Base-by-base conservation (phyloP, 92 coral and sea anemone species). In the Palythoa grandis region DNA sequence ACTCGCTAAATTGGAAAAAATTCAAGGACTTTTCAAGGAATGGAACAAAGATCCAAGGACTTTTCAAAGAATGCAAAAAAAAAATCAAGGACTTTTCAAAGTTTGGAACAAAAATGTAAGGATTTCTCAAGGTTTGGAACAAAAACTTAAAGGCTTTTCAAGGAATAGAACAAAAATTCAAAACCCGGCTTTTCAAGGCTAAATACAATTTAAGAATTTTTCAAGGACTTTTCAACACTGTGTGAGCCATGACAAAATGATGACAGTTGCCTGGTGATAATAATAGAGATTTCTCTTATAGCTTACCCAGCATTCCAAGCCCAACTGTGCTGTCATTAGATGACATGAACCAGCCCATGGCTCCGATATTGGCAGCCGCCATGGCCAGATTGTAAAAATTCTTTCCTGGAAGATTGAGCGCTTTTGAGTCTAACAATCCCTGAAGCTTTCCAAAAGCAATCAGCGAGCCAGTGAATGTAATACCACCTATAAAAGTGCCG, bases 371-470 rank as follows among this genome's bases (percentile, higher is more conserved):
- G 29, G 98, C 98, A 73, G 95, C 69, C 1, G 98, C 97, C 99
- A 96, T 95, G 11, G 88, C 96, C 15, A 91, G 76, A 86, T 96
- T 96, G n/a, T 95, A 90, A 83, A 89, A 88, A 82, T 96, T 96
- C 82, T 96, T 96, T 25, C 95, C 93, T 7, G 99, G 98, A 13
- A 96, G 87, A 61, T 67, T 85, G 7, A 96, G 93, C 3, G 99
- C 98, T 61, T 74, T 89, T 47, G 99, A 96, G 37, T 89, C 79
- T 83, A 96, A 70, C 72, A 96, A 57, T 8, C 95, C 99, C 74
- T 96, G 99, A 15, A 96, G 97, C 86, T 96, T 96, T 60, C 99
- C 99, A 89, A 96, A 96, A 24, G 99, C 99, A 58, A 95, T 94
- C 57, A 96, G 83, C 16, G 99, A 96, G 16, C 99, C 99, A 23